These are phyloP conservation scores for Eciton burchellii DNA, from an alignment of 1,140 invertebrate species.

Conservation along the genomic window DNA sequence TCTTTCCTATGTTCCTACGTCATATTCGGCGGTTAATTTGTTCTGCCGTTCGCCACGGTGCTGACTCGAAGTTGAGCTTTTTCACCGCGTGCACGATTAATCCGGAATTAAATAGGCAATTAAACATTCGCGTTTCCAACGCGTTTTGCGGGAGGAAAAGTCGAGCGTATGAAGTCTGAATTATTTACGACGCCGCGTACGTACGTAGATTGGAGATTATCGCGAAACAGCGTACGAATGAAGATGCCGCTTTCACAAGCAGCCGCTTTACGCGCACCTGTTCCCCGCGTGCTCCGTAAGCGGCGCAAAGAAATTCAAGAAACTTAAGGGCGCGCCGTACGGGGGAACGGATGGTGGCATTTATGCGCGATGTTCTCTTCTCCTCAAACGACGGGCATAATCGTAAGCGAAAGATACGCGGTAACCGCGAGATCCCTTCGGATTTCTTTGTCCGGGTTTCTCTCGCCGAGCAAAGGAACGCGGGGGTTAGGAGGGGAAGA, in stretches of 20 bases:
- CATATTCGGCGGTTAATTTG: background rate
- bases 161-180: slow-evolving; percentile 23
- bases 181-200: background rate
- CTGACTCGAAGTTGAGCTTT: background rate
- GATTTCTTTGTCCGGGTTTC: slow-evolving; percentile 32
- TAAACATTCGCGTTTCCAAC: background rate
- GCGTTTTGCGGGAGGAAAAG: background rate
- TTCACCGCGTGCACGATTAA: background rate
- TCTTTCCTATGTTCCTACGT: background rate
- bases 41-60: background rate
- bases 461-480: background rate
- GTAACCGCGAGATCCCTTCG: slow-evolving; percentile 29
- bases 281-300: slow-evolving; percentile 9
- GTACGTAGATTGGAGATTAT: slow-evolving; percentile 19
- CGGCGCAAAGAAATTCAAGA: slow-evolving; percentile 11
- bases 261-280: slow-evolving; percentile 44
- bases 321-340: background rate
- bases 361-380: slow-evolving; percentile 2
- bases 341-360: background rate
- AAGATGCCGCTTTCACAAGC: slow-evolving; percentile 33
- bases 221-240: slow-evolving; percentile 21
- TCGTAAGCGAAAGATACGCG: slow-evolving; percentile 65
- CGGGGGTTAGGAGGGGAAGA: too few relatives aligned
- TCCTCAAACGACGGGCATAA: slow-evolving; percentile 43
- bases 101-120: background rate